Evolutionary conservation across 2,113 vertebrate species (phyloP).

Genomic region (Genyomyrus donnyi): DNA sequence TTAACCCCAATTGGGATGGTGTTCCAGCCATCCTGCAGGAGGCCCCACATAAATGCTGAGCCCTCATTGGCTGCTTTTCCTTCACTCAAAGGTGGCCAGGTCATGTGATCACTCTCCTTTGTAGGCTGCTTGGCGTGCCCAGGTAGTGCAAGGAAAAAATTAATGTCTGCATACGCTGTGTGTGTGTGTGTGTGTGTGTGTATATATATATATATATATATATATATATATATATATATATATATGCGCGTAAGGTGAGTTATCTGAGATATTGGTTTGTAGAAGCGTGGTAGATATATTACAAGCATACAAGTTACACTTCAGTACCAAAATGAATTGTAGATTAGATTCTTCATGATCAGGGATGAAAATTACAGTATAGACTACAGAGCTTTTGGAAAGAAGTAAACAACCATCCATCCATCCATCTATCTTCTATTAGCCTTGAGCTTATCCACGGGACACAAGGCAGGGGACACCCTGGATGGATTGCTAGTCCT

Average conservation of each 20-base stretch:
- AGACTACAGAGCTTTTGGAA: neutral
- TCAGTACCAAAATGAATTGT: neutral
- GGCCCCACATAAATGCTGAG: neutral
- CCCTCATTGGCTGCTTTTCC: neutral
- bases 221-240: too few relatives aligned
- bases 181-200: too few relatives aligned
- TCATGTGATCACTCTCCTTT: too few relatives aligned
- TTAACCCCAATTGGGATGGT: neutral
- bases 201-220: too few relatives aligned
- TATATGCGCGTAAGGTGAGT: too few relatives aligned
- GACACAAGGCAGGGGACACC: neutral
- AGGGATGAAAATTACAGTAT: neutral
- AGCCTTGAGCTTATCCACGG: neutral
- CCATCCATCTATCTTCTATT: neutral
- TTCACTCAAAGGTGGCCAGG: neutral
- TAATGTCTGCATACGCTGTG: too few relatives aligned
- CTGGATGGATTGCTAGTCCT: neutral
- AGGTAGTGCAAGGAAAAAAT: too few relatives aligned
- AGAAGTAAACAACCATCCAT: neutral
- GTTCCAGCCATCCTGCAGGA: neutral
- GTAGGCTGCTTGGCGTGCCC: too few relatives aligned
- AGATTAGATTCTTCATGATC: neutral
- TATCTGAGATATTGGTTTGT: too few relatives aligned
- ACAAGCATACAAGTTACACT: neutral
- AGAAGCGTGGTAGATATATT: too few relatives aligned